These are phyloP conservation scores for Henricia sp. DNA, from an alignment of 53 echinoderm and acorn worm species.

Conservation along the genomic window DNA sequence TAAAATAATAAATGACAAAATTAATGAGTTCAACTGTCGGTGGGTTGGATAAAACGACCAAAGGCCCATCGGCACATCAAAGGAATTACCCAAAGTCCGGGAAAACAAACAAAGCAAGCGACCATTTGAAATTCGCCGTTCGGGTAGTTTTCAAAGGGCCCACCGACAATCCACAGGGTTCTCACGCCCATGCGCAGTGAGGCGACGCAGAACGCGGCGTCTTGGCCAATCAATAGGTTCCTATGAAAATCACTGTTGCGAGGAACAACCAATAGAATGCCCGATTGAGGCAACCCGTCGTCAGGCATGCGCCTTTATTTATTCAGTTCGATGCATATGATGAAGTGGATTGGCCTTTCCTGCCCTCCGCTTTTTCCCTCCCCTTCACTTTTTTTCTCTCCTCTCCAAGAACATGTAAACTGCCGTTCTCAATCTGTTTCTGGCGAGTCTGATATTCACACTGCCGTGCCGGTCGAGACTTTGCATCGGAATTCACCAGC, in stretches of 20 bases:
- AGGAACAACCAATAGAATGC: slow-evolving; percentile 23
- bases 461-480: not conserved
- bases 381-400: not conserved
- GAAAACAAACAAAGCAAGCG: slow-evolving; percentile 92
- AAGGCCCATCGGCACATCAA: slow-evolving; percentile 84
- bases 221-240: slow-evolving; percentile 34
- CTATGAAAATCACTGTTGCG: slow-evolving; percentile 51
- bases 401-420: not conserved
- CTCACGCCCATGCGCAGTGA: slow-evolving; percentile 53
- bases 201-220: slow-evolving; percentile 31
- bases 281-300: not conserved
- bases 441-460: slow-evolving; percentile 18
- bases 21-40: slow-evolving; percentile 78
- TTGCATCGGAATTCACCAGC: slow-evolving; percentile 15
- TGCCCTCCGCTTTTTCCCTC: slow-evolving; percentile 27
- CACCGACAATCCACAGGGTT: slow-evolving; percentile 55
- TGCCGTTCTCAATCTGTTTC: slow-evolving; percentile 16
- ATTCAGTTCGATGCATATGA: slow-evolving; percentile 56
- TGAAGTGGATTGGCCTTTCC: slow-evolving; percentile 56
- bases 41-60: slow-evolving; percentile 65
- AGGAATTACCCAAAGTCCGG: slow-evolving; percentile 83
- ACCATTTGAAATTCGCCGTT: slow-evolving; percentile 63
- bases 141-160: slow-evolving; percentile 39
- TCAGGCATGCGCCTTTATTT: slow-evolving; percentile 58
- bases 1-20: slow-evolving; percentile 78